These are phyloP conservation scores for Platalea minor DNA, from an alignment of 2,797 vertebrate species.

Conservation along the genomic window DNA sequence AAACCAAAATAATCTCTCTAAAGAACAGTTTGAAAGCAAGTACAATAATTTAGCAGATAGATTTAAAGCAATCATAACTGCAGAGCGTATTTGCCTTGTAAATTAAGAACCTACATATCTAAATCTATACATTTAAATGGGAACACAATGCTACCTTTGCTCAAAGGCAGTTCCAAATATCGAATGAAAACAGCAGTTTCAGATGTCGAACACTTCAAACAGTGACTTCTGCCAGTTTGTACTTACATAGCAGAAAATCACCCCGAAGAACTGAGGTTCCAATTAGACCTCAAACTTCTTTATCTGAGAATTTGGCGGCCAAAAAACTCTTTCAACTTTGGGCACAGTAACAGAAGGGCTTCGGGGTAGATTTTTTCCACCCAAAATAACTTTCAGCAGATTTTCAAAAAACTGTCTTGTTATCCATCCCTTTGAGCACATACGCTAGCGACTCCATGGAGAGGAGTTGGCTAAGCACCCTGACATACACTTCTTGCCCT, in stretches of 20 bases:
- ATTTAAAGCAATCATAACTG: not conserved
- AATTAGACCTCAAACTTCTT: not conserved
- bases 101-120: not conserved
- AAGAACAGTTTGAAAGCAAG: not conserved
- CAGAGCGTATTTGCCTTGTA: not conserved
- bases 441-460: not conserved
- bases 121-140: not conserved
- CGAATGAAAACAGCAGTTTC: not conserved
- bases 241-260: not conserved
- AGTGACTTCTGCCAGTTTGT: not conserved
- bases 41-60: not conserved
- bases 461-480: not conserved
- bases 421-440: not conserved
- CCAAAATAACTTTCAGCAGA: not conserved
- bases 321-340: not conserved
- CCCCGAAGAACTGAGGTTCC: not conserved
- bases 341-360: not conserved
- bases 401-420: not conserved
- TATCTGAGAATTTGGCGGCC: not conserved
- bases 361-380: not conserved
- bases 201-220: not conserved
- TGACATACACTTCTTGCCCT: not conserved
- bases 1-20: slow-evolving; percentile 8
- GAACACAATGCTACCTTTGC: not conserved
- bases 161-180: not conserved